Percentiles rank a stretch among this genome's conserved stretches.
Conservation (phyloP, 2,797 vertebrate genomes). For the Coluber constrictor region DNA sequence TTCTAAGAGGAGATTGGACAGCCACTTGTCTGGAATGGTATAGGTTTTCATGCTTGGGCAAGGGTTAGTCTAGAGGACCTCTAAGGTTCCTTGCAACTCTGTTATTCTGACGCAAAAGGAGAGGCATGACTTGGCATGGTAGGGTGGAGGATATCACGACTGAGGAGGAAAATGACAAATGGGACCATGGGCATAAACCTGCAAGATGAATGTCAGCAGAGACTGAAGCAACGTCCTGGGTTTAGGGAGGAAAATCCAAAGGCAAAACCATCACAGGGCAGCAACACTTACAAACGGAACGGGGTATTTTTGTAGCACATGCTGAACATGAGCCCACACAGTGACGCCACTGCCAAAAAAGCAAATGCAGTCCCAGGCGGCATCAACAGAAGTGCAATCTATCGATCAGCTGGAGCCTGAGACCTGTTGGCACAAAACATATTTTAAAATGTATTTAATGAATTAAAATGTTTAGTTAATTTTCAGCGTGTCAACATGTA, state of each 20-base stretch:
- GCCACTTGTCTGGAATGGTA: neutral
- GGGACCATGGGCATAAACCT: neutral
- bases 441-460: neutral
- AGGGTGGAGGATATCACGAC: neutral
- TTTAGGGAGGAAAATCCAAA: neutral
- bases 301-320: neutral
- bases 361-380: neutral
- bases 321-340: neutral
- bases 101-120: neutral
- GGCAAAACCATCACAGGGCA: neutral
- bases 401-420: neutral
- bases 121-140: neutral
- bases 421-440: neutral
- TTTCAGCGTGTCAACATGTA: neutral
- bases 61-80: neutral
- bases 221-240: neutral
- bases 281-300: neutral
- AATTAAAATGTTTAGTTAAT: neutral
- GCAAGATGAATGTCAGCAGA: neutral
- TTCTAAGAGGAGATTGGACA: neutral
- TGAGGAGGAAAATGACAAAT: neutral
- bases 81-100: neutral
- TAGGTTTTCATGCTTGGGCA: too few species aligned
- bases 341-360: neutral
- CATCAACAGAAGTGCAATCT: neutral